Base-by-base conservation (phyloP, 1,140 invertebrate species). In the Leptopilina boulardi region DNA sequence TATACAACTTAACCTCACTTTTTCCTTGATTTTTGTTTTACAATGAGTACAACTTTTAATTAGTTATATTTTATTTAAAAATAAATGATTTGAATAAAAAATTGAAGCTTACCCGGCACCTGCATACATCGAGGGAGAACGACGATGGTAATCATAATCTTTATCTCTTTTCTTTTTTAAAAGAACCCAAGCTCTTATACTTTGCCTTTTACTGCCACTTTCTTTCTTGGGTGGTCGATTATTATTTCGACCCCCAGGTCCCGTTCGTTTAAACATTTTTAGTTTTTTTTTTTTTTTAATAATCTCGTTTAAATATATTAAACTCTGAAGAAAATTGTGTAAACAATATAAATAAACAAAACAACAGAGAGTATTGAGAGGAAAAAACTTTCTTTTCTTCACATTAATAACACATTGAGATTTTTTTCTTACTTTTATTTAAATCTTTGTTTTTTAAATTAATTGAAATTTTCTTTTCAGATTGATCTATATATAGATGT, bases 81-180 rank as follows among this genome's bases (percentile, higher is more conserved):
- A 38, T 3, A 9, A 9, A 38, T 38, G 34, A 38, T 38, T 38
- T 38, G 9, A 0, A 38, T 38, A 9, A 6, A 38, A 66, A 30
- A 34, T 56, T 34, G 1, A 5, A 30, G 26, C 59, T 66, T 30
- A 66, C 59, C 23, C 26, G 30, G 23, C 59, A 23, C 23, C 59
- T 66, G 23, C n/a, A 4, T 30, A 15, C 59, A 66, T 66, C 23
- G 59, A 30, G 13, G 59, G 59, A 30, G 59, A 23, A 30, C 59
- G 54, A 1, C 41, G 47, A 2, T 51, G n/a, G 15, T 51, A 6
- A 51, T 66, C 59, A 66, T 66, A n/a, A 30, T 66, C 59, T n/a
- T 66, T 66, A n/a, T 66, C 15, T 30, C n/a, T 66, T 30, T 66
- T 66, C 21, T 66, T 66, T 13, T 66, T 66, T 15, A 66, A 30